phyloP scores from a whole-genome alignment of 1,140 invertebrate genomes.

The Papilio helenus region DNA sequence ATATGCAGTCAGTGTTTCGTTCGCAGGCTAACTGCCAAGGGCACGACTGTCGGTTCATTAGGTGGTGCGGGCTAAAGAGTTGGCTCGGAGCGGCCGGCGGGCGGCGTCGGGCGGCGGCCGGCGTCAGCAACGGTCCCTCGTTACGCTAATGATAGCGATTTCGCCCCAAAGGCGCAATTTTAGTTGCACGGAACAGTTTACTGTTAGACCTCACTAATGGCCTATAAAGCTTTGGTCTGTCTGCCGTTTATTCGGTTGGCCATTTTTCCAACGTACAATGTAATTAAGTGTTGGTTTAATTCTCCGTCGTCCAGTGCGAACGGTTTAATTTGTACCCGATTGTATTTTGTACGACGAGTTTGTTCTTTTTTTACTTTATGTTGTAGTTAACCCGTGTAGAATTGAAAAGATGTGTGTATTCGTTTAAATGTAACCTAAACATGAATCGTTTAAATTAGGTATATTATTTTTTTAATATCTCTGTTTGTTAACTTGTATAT shows the following conservation, averaged over 20 bases:
- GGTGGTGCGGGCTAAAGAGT: conserved; percentile 63
- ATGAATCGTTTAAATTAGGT: no score
- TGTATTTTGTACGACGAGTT: conserved; percentile 17
- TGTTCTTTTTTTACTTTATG: conserved; percentile 13
- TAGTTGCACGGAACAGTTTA: conserved; percentile 62
- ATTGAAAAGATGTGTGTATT: background rate
- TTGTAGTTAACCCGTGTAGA: background rate
- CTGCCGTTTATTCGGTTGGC: conserved; percentile 55
- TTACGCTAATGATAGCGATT: conserved; percentile 80
- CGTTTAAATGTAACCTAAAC: no score
- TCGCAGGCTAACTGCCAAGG: conserved; percentile 58
- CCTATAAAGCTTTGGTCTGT: conserved; percentile 53
- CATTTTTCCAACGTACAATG: conserved; percentile 39
- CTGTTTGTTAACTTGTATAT: no score
- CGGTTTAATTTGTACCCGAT: conserved; percentile 27
- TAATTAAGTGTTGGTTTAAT: conserved; percentile 39
- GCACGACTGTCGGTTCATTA: conserved; percentile 66
- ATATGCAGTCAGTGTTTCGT: conserved; percentile 49
- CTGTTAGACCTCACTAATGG: conserved; percentile 60
- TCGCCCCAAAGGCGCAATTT: conserved; percentile 69
- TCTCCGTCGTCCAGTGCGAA: conserved; percentile 26
- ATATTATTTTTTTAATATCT: no score
- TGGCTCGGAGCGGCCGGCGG: conserved; percentile 53
- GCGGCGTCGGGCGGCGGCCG: conserved; percentile 54
- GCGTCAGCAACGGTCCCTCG: conserved; percentile 68